Percentiles rank a stretch among this genome's conserved stretches.
phyloP scores from a whole-genome alignment of 2,797 vertebrate species.

The Phrynocephalus guinanensis region DNA sequence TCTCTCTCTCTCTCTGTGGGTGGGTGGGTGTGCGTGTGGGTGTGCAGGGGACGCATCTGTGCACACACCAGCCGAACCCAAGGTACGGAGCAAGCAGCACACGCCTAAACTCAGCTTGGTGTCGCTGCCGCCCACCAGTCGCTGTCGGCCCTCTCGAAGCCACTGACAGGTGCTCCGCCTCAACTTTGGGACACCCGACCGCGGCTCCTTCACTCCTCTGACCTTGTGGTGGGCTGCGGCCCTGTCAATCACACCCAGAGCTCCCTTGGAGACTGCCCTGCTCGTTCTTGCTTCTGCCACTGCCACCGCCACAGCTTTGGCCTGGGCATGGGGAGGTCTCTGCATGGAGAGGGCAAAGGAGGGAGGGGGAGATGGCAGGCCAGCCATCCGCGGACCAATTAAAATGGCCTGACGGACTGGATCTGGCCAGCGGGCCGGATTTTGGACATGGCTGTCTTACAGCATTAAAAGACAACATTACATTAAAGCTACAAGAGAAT shows the following conservation, averaged over 20 bases:
- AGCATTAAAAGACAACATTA: too few relatives aligned
- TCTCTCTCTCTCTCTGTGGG: constrained; percentile 14
- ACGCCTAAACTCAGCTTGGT: constrained; percentile 46
- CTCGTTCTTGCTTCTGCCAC: neutral
- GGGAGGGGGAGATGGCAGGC: neutral
- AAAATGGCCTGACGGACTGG: too few relatives aligned
- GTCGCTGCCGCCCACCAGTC: too few relatives aligned
- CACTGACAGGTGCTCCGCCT: constrained; percentile 36
- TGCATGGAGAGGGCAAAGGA: neutral
- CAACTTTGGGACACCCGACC: neutral
- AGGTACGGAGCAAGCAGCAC: constrained; percentile 43
- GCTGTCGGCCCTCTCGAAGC: constrained; percentile 9
- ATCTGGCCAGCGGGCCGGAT: too few relatives aligned
- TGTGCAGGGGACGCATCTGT: neutral
- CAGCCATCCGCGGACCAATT: too few relatives aligned
- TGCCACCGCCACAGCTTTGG: constrained; percentile 25
- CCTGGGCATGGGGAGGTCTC: constrained; percentile 13
- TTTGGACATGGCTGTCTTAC: too few relatives aligned
- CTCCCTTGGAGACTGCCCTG: too few relatives aligned
- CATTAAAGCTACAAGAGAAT: too few relatives aligned
- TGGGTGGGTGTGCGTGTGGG: too few relatives aligned
- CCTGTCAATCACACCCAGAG: constrained; percentile 38
- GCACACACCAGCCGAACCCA: constrained; percentile 42
- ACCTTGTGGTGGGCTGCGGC: constrained; percentile 29
- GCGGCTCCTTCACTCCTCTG: constrained; percentile 16